Conservation (phyloP, 2,113 vertebrate genomes). For the Scatophagus argus region DNA sequence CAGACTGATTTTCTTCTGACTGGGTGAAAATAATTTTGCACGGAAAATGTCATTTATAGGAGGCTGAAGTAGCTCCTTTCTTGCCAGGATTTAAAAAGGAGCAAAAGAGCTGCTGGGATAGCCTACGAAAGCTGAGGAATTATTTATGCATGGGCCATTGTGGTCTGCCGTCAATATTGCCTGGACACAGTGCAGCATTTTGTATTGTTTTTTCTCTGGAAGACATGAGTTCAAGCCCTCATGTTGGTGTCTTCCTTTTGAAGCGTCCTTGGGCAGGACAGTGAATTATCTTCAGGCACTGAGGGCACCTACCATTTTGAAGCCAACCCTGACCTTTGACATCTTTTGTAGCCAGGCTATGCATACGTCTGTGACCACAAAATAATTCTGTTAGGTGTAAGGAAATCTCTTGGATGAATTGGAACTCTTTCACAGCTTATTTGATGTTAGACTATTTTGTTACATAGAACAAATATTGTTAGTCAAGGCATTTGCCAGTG, state of each 20-base stretch:
- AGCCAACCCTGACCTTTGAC: conserved; percentile 40
- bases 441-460: not conserved
- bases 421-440: not conserved
- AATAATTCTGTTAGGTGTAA: not conserved
- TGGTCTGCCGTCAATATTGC: conserved; percentile 18
- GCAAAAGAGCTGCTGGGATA: not conserved
- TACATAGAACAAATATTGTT: no score
- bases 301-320: not conserved
- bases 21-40: not conserved
- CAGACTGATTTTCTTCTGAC: not conserved
- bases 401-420: not conserved
- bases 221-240: conserved; percentile 16
- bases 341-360: conserved; percentile 13
- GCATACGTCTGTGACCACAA: not conserved
- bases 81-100: conserved; percentile 3
- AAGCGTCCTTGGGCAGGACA: conserved; percentile 54
- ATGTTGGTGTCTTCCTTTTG: not conserved
- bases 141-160: conserved; percentile 20
- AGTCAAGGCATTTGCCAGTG: no score
- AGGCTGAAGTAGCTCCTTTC: conserved; percentile 3
- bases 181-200: conserved; percentile 12
- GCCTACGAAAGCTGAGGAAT: conserved; percentile 8
- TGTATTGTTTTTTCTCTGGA: conserved; percentile 8
- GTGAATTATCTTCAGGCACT: conserved; percentile 36
- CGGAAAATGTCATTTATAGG: not conserved